These are phyloP conservation scores for Myotis myotis DNA, from an alignment of 2,797 vertebrate species.

Conservation along the genomic window DNA sequence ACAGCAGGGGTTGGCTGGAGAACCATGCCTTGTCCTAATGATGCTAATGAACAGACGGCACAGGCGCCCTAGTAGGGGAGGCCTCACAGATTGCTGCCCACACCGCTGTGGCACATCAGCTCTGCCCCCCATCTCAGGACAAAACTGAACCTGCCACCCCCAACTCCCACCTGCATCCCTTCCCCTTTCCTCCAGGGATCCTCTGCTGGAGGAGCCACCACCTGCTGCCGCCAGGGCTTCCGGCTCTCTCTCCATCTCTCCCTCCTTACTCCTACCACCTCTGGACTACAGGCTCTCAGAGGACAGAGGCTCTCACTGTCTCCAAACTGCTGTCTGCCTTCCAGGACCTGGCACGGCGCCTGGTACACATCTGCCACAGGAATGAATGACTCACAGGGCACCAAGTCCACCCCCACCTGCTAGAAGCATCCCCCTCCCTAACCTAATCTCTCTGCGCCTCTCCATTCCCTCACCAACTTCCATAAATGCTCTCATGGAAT, in stretches of 20 bases:
- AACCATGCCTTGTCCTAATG: neutral
- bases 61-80: too few relatives aligned
- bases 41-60: neutral
- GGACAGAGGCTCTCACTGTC: constrained; percentile 51
- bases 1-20: neutral
- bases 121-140: neutral
- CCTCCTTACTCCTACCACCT: neutral
- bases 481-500: neutral
- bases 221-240: neutral
- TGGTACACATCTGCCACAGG: constrained; percentile 33
- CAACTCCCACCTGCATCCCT: too few relatives aligned
- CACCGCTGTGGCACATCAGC: neutral
- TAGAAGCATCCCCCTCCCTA: neutral
- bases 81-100: neutral
- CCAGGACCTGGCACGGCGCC: neutral
- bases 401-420: neutral
- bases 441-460: neutral
- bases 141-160: neutral
- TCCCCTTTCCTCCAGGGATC: neutral
- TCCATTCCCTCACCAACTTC: neutral
- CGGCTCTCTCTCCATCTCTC: neutral
- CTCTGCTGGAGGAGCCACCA: neutral
- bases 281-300: neutral
- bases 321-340: neutral
- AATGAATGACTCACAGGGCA: constrained; percentile 2